Base-by-base conservation (phyloP, 2,113 vertebrate species). In the Melanostigma gelatinosum region DNA sequence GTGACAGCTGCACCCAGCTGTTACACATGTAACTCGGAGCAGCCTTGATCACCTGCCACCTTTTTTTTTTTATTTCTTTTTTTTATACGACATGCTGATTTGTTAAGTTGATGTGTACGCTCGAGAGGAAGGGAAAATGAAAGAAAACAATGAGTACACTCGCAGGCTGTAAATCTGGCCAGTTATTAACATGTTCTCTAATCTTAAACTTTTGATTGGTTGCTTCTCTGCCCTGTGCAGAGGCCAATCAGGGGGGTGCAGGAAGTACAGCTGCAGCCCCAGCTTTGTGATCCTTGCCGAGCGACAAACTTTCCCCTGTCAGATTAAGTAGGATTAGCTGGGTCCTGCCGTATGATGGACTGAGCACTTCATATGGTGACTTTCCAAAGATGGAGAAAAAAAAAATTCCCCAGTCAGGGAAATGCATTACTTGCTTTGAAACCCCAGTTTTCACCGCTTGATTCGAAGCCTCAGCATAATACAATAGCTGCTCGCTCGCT, bases 1-100 rank as follows among this genome's bases (percentile, higher is more conserved):
- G 92, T 94, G 94, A 95, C 96, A 97, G 95, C 95, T 95, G 95
- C 95, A 96, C 82, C 90, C 92, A 96, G 95, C 93, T 96, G 95
- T 65, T 91, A 52, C 79, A 85, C 64, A 66, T 78, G 77, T 84
- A 81, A 55, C 48, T 79, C 92, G 91, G 89, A 88, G 88, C 92
- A 84, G 92, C 90, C 86, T 92, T 90, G 77, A 82, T 71, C 61
- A 80, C 74, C 61, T 58, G 44, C 72, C 50, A 81, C 50, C 71
- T 72, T 29, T 79, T 57, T 6, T 34, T 34, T 34, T 5, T 34
- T 34, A 4, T 2, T 29, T 29, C 2, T 34, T 34, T 34, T 34
- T 75, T 11, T 66, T 27, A 22, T 24, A 24, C 24, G 52, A 91
- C 87, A 86, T 68, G 62, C 86, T 65, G 75, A 64, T 61, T 73